These are phyloP conservation scores for Condylura cristata DNA, from an alignment of 2,113 vertebrate genomes.

Conservation along the genomic window DNA sequence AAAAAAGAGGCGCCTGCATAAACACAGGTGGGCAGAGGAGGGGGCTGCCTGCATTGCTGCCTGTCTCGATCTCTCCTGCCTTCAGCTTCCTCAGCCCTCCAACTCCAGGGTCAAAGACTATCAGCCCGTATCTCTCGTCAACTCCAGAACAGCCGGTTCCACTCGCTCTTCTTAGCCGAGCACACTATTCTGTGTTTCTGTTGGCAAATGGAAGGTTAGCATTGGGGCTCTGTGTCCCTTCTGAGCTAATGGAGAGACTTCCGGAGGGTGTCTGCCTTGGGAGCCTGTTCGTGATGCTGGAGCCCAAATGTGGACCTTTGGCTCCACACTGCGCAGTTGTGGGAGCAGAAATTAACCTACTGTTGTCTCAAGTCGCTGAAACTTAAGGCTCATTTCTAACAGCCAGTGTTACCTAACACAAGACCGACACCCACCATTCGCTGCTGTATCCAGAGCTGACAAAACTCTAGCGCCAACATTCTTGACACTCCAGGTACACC, in stretches of 20 bases:
- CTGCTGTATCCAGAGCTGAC: neutral
- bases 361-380: neutral
- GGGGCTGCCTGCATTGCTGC: too few species aligned
- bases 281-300: too few species aligned
- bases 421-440: neutral
- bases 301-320: neutral
- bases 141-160: neutral
- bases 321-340: neutral
- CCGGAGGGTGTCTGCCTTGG: neutral
- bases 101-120: neutral
- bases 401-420: neutral
- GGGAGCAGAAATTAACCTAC: neutral
- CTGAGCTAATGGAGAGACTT: neutral
- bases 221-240: neutral
- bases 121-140: neutral
- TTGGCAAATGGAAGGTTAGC: neutral
- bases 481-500: neutral
- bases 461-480: neutral
- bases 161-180: neutral
- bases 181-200: neutral
- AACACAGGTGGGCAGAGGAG: too few species aligned
- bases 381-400: neutral
- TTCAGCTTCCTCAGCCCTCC: neutral
- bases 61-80: too few species aligned
- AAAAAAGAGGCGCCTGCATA: too few species aligned